Evolutionary conservation across 2,888 invertebrate genomes (phyloP).

Genomic region (Pterostichus niger): DNA sequence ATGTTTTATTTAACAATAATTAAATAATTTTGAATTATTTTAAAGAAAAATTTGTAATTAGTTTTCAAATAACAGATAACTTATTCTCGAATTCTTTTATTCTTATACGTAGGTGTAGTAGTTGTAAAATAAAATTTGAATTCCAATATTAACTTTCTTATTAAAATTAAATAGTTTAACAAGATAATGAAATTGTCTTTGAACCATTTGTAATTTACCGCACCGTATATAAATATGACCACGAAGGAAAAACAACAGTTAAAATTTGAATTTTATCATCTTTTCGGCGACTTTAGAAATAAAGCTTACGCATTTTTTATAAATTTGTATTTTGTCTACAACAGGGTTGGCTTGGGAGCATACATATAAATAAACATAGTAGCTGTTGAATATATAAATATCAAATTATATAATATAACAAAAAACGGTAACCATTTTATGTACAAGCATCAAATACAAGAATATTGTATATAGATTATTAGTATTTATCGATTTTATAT

Average conservation of each 20-base stretch:
- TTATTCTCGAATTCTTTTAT: no score
- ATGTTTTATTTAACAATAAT: no score
- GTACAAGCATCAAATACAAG: constrained; percentile 36
- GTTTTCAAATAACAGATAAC: no score
- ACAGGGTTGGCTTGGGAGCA: constrained; percentile 72
- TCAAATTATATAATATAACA: constrained; percentile 56
- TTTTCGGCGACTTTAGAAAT: constrained; percentile 31
- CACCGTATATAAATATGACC: no score
- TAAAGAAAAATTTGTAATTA: no score
- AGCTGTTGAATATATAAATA: constrained; percentile 46
- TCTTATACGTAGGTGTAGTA: no score
- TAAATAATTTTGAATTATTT: no score
- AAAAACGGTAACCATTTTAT: constrained; percentile 11
- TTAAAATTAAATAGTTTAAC: no score
- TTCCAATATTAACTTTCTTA: no score
- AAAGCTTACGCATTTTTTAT: constrained; percentile 64
- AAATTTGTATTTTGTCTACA: constrained; percentile 68
- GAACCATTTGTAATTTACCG: no score
- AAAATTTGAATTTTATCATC: not conserved
- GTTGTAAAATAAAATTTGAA: no score
- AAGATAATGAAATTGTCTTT: no score
- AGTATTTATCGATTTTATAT: constrained; percentile 27
- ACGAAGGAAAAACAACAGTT: not conserved
- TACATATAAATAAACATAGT: constrained; percentile 52
- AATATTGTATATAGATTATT: constrained; percentile 26